Evolutionary conservation across 2,113 vertebrate genomes (phyloP), one percentile per base, ranked within the genome.

Genomic region (Esox niger): DNA sequence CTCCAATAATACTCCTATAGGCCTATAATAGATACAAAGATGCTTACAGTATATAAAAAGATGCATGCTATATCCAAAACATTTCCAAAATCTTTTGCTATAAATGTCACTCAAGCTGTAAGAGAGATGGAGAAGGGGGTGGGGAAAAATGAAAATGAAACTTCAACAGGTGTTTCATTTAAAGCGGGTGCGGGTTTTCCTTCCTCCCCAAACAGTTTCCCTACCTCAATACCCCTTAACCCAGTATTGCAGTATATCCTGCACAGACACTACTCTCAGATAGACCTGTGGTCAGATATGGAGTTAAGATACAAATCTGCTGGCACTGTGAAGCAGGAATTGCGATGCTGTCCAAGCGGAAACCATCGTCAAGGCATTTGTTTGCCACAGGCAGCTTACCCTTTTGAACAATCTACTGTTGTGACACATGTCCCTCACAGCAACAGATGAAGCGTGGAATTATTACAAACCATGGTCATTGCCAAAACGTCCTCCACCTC

Each of bases 241-340:
- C 43, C 60, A 69, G 73, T 77, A n/a, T 54, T 57, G 6, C 26
- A 32, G 63, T 55, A 70, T 59, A 70, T 21, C 55, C 56, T 69
- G 32, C 29, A 31, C 29, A 31, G 4, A 5, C 30, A 57, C 75
- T 66, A 66, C 70, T 17, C 30, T 59, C 38, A 43, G 38, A 43
- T 4, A 43, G 38, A 15, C 3, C n/a, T n/a, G n/a, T n/a, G 17
- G 38, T 15, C 11, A 43, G 38, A 43, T 15, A 43, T 10, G 17
- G 11, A 43, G 38, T 2, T 43, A 17, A 66, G 29, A n/a, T 17
- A 59, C 15, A 74, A 32, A 58, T 70, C 38, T 15, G 3, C 38
- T 43, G 38, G 38, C 38, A 43, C 15, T 6, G 3, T 43, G 15
- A 43, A 17, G 38, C 38, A 43, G 15, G 38, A 54, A 43, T 79